These are phyloP conservation scores for Adelosebastes latens DNA, from an alignment of 2,797 vertebrate genomes.

Conservation along the genomic window DNA sequence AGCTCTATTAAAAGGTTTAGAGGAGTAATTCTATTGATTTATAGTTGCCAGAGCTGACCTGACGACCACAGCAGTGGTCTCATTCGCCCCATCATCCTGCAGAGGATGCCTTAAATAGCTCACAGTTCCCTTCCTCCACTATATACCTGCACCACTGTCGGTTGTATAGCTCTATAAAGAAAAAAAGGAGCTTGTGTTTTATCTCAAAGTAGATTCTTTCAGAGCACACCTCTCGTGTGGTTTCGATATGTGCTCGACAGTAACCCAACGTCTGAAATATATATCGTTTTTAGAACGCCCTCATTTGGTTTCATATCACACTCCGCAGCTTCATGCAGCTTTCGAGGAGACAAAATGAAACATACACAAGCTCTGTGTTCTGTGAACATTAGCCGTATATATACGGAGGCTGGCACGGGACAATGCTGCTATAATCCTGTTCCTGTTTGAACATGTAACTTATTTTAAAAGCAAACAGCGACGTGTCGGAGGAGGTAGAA, in stretches of 20 bases:
- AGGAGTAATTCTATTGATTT: constrained; percentile 48
- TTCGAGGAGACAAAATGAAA: constrained; percentile 48
- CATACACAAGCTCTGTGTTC: constrained; percentile 70
- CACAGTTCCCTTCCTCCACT: background rate
- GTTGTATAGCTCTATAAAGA: background rate
- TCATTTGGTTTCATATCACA: constrained; percentile 33
- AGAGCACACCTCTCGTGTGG: background rate
- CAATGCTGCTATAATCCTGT: constrained; percentile 79
- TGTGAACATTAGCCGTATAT: constrained; percentile 73
- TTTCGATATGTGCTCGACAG: constrained; percentile 13
- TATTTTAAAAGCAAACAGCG: constrained; percentile 69
- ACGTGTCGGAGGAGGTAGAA: constrained; percentile 62
- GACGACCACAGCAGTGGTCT: constrained; percentile 33
- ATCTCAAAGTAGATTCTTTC: constrained; percentile 27
- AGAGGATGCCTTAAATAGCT: constrained; percentile 63
- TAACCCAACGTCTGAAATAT: constrained; percentile 23
- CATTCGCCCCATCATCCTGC: constrained; percentile 37
- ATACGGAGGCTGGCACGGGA: constrained; percentile 59
- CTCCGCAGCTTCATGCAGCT: constrained; percentile 44
- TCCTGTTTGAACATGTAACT: constrained; percentile 69
- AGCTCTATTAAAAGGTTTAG: constrained; percentile 60
- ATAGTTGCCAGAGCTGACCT: constrained; percentile 51
- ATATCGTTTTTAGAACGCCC: constrained; percentile 9
- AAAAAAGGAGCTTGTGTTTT: background rate
- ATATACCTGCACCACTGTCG: background rate